Evolutionary conservation across 2,113 vertebrate species (phyloP).

Genomic region (Dendropsophus ebraccatus): DNA sequence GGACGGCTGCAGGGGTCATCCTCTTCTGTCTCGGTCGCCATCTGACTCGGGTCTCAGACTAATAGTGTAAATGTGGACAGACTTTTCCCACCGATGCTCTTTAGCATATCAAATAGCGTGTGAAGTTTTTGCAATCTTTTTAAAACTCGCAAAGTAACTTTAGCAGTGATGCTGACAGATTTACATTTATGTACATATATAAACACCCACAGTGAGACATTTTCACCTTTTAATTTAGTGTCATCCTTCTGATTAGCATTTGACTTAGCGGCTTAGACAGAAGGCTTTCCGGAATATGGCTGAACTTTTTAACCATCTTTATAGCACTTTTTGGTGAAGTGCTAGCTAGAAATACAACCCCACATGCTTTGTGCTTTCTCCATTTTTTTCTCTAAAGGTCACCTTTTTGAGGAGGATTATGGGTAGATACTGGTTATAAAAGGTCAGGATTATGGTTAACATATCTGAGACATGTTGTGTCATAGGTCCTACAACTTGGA

Average conservation of each 20-base stretch:
- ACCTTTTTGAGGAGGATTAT: background rate
- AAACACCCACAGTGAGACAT: conserved; percentile 3
- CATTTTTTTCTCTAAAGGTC: background rate
- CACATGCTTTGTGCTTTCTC: background rate
- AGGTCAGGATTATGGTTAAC: background rate
- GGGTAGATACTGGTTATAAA: background rate
- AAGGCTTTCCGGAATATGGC: background rate
- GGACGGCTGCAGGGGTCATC: no score
- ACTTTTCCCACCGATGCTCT: background rate
- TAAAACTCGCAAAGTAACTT: conserved; percentile 6
- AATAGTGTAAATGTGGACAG: background rate
- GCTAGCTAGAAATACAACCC: background rate
- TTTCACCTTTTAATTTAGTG: conserved; percentile 21
- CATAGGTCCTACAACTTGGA: background rate
- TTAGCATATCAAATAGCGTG: background rate
- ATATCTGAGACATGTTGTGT: background rate
- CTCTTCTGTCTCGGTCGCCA: no score
- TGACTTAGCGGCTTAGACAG: background rate
- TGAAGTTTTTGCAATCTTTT: background rate
- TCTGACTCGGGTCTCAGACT: no score
- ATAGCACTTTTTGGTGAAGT: background rate
- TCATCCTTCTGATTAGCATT: background rate
- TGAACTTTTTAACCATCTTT: background rate
- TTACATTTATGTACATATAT: conserved; percentile 34
- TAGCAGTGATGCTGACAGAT: background rate